Percentiles rank a stretch among this genome's conserved stretches.
phyloP scores from a whole-genome alignment of 2,113 vertebrate genomes.

The Phasianus colchicus region DNA sequence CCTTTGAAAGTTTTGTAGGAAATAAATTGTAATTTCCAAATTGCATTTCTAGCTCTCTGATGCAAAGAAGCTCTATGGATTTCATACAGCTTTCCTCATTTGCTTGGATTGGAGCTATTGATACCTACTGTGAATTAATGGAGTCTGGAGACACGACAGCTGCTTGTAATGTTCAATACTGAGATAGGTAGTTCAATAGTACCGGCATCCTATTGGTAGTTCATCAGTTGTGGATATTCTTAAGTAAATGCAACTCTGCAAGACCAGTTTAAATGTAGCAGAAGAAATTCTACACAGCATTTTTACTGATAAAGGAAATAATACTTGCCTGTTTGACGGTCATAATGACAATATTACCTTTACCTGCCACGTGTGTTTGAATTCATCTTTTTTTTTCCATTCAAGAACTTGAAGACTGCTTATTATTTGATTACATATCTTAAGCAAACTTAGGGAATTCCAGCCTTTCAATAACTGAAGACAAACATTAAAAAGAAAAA shows the following conservation, averaged over 20 bases:
- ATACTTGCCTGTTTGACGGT: background rate
- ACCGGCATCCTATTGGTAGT: rapidly evolving
- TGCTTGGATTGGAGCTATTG: slow-evolving; percentile 2
- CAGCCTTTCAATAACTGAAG: background rate
- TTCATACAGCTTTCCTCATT: background rate
- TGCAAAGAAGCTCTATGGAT: background rate
- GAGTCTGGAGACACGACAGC: background rate
- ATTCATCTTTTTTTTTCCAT: background rate
- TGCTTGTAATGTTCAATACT: background rate
- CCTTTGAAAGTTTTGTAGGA: slow-evolving; percentile 1
- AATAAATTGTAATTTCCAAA: slow-evolving; percentile 43
- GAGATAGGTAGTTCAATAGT: background rate
- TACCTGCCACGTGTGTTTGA: background rate
- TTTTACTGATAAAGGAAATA: background rate
- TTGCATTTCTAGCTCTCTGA: slow-evolving; percentile 4
- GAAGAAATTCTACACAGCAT: background rate
- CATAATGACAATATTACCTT: background rate
- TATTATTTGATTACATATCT: background rate
- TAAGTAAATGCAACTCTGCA: background rate
- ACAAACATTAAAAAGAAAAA: background rate
- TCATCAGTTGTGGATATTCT: background rate
- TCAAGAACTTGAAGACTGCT: background rate
- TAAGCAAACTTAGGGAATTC: background rate
- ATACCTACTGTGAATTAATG: slow-evolving; percentile 32
- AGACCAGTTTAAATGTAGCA: background rate